Conservation (phyloP, 2,113 vertebrate genomes). For the Platichthys flesus region DNA sequence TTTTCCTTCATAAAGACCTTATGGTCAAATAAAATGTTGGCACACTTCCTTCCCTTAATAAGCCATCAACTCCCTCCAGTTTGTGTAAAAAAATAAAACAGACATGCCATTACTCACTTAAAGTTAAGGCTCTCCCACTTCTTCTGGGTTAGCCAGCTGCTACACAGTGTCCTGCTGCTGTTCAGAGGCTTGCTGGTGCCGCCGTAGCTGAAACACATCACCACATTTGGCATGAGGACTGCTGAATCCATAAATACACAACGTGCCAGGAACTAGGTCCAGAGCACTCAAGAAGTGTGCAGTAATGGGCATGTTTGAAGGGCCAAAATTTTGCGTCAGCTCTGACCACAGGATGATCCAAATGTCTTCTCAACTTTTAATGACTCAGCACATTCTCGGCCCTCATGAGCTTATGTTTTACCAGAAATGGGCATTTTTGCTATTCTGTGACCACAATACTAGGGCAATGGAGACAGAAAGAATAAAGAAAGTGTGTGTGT, state of each 20-base stretch:
- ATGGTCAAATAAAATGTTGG: conserved; percentile 53
- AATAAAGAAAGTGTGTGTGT: conserved; percentile 8
- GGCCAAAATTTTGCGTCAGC: conserved; percentile 32
- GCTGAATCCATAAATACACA: conserved; percentile 33
- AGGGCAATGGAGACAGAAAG: conserved; percentile 6
- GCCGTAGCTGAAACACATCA: conserved; percentile 69
- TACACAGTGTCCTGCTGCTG: conserved; percentile 69
- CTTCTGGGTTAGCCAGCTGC: conserved; percentile 68
- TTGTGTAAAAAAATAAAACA: conserved; percentile 2
- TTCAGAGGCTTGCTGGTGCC: conserved; percentile 58
- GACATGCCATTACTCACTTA: conserved; percentile 76
- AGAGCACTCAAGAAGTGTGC: conserved; percentile 56
- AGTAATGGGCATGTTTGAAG: conserved; percentile 33
- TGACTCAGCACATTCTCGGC: conserved; percentile 32
- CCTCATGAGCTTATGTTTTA: conserved; percentile 11
- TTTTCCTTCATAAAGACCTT: not conserved
- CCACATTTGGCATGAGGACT: conserved; percentile 40
- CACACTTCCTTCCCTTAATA: conserved; percentile 40
- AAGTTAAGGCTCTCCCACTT: conserved; percentile 81
- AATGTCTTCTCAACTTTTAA: conserved; percentile 22
- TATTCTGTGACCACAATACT: conserved; percentile 30
- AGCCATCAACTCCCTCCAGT: conserved; percentile 28
- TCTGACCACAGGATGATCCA: conserved; percentile 30
- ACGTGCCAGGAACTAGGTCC: conserved; percentile 39
- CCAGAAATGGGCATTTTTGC: conserved; percentile 41